Base-by-base conservation (phyloP, 1,140 invertebrate species). In the Heliconius nattereri region DNA sequence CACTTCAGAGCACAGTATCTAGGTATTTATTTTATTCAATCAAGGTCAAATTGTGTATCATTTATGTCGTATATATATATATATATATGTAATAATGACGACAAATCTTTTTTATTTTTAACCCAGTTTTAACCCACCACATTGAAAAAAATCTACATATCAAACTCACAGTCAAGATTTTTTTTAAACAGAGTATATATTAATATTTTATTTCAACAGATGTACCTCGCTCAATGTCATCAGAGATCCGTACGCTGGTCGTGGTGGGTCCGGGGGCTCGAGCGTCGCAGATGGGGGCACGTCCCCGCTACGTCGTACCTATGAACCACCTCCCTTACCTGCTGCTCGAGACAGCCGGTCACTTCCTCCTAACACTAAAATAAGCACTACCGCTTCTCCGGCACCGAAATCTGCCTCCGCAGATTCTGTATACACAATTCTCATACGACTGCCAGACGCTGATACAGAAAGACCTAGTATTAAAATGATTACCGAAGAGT, bases 371-470 rank as follows among this genome's bases (percentile, higher is more conserved):
- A 94, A 93, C 73, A 91, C 92, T 35, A 90, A 91, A 86, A 94
- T 93, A 81, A 94, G 91, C 82, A 82, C 91, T 73, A 88, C 89
- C 79, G 87, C 91, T 79, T 93, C 92, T 81, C 91, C 93, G 75
- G 95, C 95, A 40, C 95, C 95, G 11, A 95, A 96, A 79, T 97
- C 96, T 6, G 95, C 96, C 16, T 97, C 96, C 37, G 96, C 95
- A 77, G 97, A 97, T 82, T 97, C 96, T 57, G 97, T 99, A 9
- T 99, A 99, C 95, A 99, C 98, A 74, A 99, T 99, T 87, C 92
- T 99, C 78, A 99, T 99, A 83, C 95, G 97, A 84, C 94, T 99
- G 82, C 98, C 98, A 66, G 95, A 88, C 83, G 95, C 78, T 83
- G 95, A 88, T 83, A 93, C 86, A 84, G 95, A 93, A 79, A 87